These are phyloP conservation scores for Cremastobaeus sp. DNA, from an alignment of 2,888 invertebrate genomes.

Conservation along the genomic window DNA sequence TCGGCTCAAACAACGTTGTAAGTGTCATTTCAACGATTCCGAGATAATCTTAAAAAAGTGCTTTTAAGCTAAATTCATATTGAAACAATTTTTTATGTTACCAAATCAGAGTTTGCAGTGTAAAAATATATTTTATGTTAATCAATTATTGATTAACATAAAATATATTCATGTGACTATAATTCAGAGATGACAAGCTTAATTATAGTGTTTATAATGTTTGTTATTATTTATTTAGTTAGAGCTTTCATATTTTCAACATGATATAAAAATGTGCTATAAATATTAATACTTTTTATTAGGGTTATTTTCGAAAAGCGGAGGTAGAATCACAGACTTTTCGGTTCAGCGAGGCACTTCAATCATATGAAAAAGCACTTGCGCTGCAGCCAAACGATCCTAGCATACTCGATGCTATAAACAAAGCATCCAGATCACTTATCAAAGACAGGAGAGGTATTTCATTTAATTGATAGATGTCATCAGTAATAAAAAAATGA, in stretches of 20 bases:
- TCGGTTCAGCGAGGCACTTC: conserved; percentile 83
- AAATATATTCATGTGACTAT: too few species aligned
- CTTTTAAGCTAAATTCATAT: too few species aligned
- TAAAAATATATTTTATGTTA: too few species aligned
- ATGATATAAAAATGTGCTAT: too few species aligned
- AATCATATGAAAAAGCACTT: conserved; percentile 84
- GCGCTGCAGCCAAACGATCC: conserved; percentile 84
- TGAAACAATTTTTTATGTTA: too few species aligned
- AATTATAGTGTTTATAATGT: too few species aligned
- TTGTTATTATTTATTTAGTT: too few species aligned
- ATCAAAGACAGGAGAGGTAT: conserved; percentile 82
- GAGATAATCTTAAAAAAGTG: conserved; percentile 34
- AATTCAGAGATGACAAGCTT: too few species aligned
- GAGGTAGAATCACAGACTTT: conserved; percentile 86
- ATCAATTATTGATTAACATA: too few species aligned
- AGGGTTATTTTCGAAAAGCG: conserved; percentile 87
- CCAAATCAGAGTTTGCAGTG: too few species aligned
- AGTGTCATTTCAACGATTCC: conserved; percentile 32
- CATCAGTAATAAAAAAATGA: neutral
- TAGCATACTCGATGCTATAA: conserved; percentile 82
- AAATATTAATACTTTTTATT: conserved; percentile 61
- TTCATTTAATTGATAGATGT: conserved; percentile 42
- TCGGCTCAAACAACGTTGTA: too few species aligned
- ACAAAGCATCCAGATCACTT: conserved; percentile 81
- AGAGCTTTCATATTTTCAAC: too few species aligned